These are phyloP conservation scores for Deladenus siricidicola DNA, from an alignment of 2,888 invertebrate species.

Conservation along the genomic window DNA sequence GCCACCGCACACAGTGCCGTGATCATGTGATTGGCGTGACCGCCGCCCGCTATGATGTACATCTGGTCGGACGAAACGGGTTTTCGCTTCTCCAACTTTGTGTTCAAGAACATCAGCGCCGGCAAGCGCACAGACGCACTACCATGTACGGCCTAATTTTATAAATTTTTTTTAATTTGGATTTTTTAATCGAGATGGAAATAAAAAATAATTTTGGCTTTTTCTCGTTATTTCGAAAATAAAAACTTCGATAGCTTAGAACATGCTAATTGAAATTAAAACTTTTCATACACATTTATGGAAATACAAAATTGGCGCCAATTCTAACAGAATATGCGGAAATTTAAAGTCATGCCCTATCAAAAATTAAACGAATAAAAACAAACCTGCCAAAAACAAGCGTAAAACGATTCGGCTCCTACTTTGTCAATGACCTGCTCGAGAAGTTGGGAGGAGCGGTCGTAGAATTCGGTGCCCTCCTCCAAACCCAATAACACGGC, in stretches of 20 bases:
- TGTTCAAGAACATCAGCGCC: constrained; percentile 71
- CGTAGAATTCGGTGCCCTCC: constrained; percentile 53
- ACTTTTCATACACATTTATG: too few relatives aligned
- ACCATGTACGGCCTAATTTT: constrained; percentile 63
- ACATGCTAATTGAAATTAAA: too few relatives aligned
- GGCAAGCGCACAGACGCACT: constrained; percentile 73
- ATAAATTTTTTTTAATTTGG: background rate
- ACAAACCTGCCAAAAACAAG: constrained; percentile 70
- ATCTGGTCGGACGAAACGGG: constrained; percentile 70
- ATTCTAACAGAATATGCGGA: background rate
- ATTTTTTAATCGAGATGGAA: background rate
- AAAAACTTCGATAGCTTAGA: too few relatives aligned
- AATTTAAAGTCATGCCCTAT: background rate
- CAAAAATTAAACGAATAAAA: constrained; percentile 8
- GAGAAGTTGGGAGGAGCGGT: constrained; percentile 39
- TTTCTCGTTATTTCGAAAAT: too few relatives aligned
- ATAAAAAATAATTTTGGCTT: background rate
- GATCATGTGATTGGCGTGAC: constrained; percentile 74
- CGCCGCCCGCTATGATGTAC: constrained; percentile 63
- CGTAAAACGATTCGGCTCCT: constrained; percentile 71
- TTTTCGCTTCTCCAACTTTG: constrained; percentile 71
- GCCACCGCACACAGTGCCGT: constrained; percentile 35
- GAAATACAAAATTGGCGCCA: too few relatives aligned
- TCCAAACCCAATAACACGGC: constrained; percentile 71
- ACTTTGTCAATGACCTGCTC: constrained; percentile 58